Base-by-base conservation (phyloP, 2,888 invertebrate species). In the Lasioglossum marginatum region DNA sequence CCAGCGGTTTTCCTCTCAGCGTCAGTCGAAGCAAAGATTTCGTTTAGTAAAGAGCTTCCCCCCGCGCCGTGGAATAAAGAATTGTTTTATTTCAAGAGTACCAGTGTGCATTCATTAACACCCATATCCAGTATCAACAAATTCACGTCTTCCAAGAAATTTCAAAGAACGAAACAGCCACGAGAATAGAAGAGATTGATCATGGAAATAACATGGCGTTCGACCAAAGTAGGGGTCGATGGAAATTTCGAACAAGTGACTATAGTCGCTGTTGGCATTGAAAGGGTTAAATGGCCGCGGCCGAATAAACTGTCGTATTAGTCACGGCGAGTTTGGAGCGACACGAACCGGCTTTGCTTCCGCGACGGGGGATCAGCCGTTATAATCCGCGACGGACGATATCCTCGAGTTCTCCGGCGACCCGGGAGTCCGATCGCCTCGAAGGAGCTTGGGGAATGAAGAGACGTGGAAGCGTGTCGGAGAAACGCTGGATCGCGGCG, bases 241-340 rank as follows among this genome's bases (percentile, higher is more conserved):
- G 52, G n/a, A 57, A 57, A 57, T 12, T 57, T 57, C 10, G 10
- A n/a, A 23, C n/a, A 57, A n/a, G n/a, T 4, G n/a, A 0, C 12
- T 57, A 1, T 12, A 57, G 57, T 23, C 52, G 23, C 0, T 23
- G 52, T 1, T 12, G 23, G 52, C 52, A n/a, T n/a, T 23, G 57
- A 57, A 12, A n/a, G n/a, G 10, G 57, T 57, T 57, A 94, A 94
- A 93, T 92, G 92, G 91, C 90, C 91, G 91, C 84, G 89, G 90
- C 91, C 87, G 92, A 92, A 93, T 92, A 93, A 94, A 94, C 94
- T 93, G 93, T 94, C 93, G 92, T 92, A 93, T 94, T 92, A 93
- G 94, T 94, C 94, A 94, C 92, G 92, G 92, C 92, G 90, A 93
- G 92, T 93, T 94, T 94, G 91, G 92, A 94, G 93, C 93, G 94